These are phyloP conservation scores for Coleophora deauratella DNA, from an alignment of 2,888 invertebrate genomes.

Conservation along the genomic window DNA sequence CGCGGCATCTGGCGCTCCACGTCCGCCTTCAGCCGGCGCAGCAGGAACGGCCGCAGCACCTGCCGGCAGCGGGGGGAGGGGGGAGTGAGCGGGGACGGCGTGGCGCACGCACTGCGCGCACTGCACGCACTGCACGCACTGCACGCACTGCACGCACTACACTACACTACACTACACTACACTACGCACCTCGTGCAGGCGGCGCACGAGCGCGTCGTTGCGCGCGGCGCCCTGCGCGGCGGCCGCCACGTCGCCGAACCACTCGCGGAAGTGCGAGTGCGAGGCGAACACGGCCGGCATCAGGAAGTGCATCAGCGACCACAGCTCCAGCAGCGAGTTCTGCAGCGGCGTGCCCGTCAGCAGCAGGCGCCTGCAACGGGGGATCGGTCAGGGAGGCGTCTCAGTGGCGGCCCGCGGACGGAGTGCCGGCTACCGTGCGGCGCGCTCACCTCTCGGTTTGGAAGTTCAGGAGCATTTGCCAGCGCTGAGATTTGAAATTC, in stretches of 20 bases:
- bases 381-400: too few species aligned
- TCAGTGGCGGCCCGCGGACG: too few species aligned
- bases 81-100: too few species aligned
- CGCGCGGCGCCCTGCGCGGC: slow-evolving; percentile 38
- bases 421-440: too few species aligned
- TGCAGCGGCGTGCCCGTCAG: slow-evolving; percentile 97
- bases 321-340: slow-evolving; percentile 96
- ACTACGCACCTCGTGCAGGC: slow-evolving; percentile 45
- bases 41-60: slow-evolving; percentile 92
- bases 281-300: slow-evolving; percentile 98
- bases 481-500: slow-evolving; percentile 98
- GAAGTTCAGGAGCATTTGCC: slow-evolving; percentile 97
- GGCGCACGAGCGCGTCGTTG: slow-evolving; percentile 49
- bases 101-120: too few species aligned
- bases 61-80: too few species aligned
- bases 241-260: slow-evolving; percentile 96
- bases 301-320: slow-evolving; percentile 98
- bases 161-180: too few species aligned
- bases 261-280: slow-evolving; percentile 96
- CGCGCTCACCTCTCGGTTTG: slow-evolving; percentile 88
- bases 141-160: too few species aligned
- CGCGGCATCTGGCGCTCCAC: slow-evolving; percentile 97
- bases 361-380: slow-evolving; percentile 81
- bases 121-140: too few species aligned
- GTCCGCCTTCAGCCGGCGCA: slow-evolving; percentile 93